A percentile compares a stretch with the other conserved stretches of the same genome.
Conservation (phyloP, 2,797 vertebrate species). For the Lacerta viridis region DNA sequence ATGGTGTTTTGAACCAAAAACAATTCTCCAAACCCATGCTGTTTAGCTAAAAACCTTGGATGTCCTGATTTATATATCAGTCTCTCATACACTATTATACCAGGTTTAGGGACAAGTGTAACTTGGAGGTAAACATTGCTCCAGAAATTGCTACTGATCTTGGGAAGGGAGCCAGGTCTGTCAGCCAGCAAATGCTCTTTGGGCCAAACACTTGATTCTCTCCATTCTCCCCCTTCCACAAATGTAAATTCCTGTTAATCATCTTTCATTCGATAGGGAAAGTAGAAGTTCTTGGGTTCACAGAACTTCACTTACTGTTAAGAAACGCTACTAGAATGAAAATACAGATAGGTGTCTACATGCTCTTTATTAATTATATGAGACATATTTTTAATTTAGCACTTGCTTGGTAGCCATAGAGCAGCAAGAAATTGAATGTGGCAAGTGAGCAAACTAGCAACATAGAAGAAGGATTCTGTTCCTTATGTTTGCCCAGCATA, state of each 20-base stretch:
- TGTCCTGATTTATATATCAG: background rate
- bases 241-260: background rate
- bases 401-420: background rate
- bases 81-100: too few species aligned
- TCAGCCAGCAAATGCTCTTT: too few species aligned
- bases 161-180: background rate
- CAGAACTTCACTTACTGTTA: background rate
- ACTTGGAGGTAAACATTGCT: background rate
- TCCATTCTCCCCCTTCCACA: background rate
- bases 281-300: background rate
- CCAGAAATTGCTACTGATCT: background rate
- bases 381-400: background rate
- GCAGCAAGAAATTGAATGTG: background rate
- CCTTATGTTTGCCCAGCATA: background rate
- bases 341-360: too few species aligned
- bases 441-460: background rate
- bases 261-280: background rate
- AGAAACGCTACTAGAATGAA: background rate
- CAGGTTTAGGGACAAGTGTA: background rate
- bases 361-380: background rate
- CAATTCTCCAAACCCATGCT: too few species aligned
- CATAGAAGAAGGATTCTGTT: background rate
- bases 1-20: too few species aligned
- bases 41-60: too few species aligned
- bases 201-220: background rate